These are phyloP conservation scores for Meiosimyza decipiens DNA, from an alignment of 2,888 invertebrate species.

Conservation along the genomic window DNA sequence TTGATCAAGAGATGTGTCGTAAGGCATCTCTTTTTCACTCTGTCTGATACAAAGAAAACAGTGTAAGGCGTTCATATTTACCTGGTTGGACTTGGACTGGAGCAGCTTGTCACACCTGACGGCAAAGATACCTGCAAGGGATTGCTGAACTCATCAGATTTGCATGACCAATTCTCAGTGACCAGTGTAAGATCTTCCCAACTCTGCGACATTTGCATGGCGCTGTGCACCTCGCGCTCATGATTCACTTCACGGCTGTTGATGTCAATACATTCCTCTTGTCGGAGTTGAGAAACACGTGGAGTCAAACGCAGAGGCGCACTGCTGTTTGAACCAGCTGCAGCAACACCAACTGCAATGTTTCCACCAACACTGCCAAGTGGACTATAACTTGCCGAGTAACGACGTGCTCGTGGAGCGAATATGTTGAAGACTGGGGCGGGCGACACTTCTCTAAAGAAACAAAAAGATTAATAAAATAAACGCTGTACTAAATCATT, in stretches of 20 bases:
- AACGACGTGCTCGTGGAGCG: slow-evolving; percentile 81
- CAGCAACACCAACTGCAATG: slow-evolving; percentile 45
- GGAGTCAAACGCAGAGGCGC: slow-evolving; percentile 78
- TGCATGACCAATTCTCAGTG: slow-evolving; percentile 72
- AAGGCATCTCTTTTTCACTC: too few relatives aligned
- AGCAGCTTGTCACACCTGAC: slow-evolving; percentile 67
- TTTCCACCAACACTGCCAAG: slow-evolving; percentile 64
- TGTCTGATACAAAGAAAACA: neutral
- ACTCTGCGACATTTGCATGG: slow-evolving; percentile 94
- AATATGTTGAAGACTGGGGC: slow-evolving; percentile 78
- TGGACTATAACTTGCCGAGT: slow-evolving; percentile 89
- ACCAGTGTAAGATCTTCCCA: slow-evolving; percentile 90
- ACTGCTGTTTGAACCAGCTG: slow-evolving; percentile 54
- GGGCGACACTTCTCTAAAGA: slow-evolving; percentile 75
- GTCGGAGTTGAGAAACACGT: slow-evolving; percentile 87
- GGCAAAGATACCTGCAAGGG: slow-evolving; percentile 69
- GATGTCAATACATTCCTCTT: slow-evolving; percentile 88
- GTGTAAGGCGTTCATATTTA: slow-evolving; percentile 45
- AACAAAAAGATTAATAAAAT: slow-evolving; percentile 47
- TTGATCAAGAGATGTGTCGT: too few relatives aligned
- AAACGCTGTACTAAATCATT: neutral
- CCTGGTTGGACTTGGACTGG: slow-evolving; percentile 74
- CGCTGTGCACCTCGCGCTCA: slow-evolving; percentile 89
- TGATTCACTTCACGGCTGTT: slow-evolving; percentile 89
- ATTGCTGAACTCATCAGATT: slow-evolving; percentile 68